Base-by-base conservation (phyloP, 2,113 vertebrate species). In the Oreochromis aureus region DNA sequence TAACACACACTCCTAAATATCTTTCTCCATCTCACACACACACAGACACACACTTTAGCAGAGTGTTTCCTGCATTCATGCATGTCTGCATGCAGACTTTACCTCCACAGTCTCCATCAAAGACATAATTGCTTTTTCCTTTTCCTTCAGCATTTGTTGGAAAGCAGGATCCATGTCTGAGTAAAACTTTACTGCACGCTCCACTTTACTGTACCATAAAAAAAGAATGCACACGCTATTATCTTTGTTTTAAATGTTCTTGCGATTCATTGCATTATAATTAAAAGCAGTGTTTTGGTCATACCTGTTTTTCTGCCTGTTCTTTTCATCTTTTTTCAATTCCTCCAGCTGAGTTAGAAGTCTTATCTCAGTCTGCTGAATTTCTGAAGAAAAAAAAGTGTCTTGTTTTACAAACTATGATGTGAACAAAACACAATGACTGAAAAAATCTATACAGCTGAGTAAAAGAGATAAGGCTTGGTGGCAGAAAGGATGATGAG, bases 91-190 rank as follows among this genome's bases (percentile, higher is more conserved):
- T 39, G 81, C 18, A 51, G 71, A 78, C 30, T 84, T 19, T 93
- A 97, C 97, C 96, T 97, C 96, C 79, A 97, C 94, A 59, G 96
- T 97, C 91, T 97, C 96, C 89, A 96, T 91, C 55, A 97, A 91
- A 82, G 94, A 90, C 89, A 96, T 81, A 61, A 96, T n/a, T 15
- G 92, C 92, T 69, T 96, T 92, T 5, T 97, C 96, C 91, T 97
- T 97, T 90, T 97, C 96, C 61, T 96, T 94, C 80, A 97, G 91
- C 55, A 96, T n/a, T 71, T 93, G 87, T 22, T 88, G 94, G 1
- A 96, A 46, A 22, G 83, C 41, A 30, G 93, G 95, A 56, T 96
- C 96, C 90, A 96, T 86, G 89, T 95, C 90, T 69, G 93, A 56
- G 66, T 90, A 86, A 78, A 88, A 71, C 79, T 87, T 86, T 18